Evolutionary conservation across 2,888 invertebrate species (phyloP), one percentile per base, ranked within the genome.

Genomic region (Cotesia congregata): DNA sequence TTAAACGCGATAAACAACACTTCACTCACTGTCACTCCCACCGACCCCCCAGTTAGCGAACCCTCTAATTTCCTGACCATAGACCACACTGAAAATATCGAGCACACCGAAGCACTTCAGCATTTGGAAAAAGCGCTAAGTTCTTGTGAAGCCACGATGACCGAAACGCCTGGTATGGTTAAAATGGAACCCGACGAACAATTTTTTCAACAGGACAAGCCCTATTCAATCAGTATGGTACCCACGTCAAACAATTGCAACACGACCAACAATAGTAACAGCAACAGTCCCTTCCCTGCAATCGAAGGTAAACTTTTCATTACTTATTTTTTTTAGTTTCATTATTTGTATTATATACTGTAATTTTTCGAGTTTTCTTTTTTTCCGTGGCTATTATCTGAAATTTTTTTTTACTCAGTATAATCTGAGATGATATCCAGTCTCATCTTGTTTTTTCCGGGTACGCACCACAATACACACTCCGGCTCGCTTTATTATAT

Each of bases 181-280:
- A 89, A 89, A 78, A 87, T 89, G 86, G 89, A 89, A 74, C 89
- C 89, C 0, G 89, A 89, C 74, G 89, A 89, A 67, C 88, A 87
- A 41, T 88, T 88, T 74, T 79, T 86, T 75, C 85, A 86, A n/a
- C 87, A 86, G 6, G 87, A 87, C 1, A 89, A 89, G 77, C 89
- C 89, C 1, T 89, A 87, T 80, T 88, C 89, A 12, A 88, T 89
- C 79, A 89, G 87, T 81, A 85, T 88, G 83, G 89, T 89, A 40
- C 88, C 84, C 30, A 83, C 50, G 50, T 7, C 85, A 74, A 85
- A 84, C 76, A 86, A 86, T 78, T 86, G 85, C 79, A 73, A 73
- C 38, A 67, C 67, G 6, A 67, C 73, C 9, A 38, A 65, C 6
- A 73, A 50, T 17, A 50, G 67, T 6, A 38, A 65, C n/a, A 65